Evolutionary conservation across 2,113 vertebrate species (phyloP).

Genomic region (Patagioenas fasciata): DNA sequence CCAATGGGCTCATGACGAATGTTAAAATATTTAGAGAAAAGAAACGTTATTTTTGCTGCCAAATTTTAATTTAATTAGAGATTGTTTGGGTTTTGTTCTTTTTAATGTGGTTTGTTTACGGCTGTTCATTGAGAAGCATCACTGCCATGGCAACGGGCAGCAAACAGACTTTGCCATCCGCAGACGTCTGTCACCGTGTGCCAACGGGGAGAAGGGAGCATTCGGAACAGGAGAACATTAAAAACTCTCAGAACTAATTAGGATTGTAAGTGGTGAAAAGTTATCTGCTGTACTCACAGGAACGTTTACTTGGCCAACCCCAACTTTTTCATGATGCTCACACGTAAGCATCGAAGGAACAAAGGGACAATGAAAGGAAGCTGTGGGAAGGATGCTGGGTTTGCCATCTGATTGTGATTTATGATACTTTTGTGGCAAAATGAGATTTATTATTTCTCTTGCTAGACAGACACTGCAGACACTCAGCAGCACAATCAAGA

Average conservation of each 20-base stretch:
- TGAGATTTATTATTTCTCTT: neutral
- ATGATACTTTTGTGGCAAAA: neutral
- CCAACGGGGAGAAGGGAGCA: neutral
- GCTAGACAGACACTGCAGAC: neutral
- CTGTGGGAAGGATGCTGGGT: neutral
- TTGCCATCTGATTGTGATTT: neutral
- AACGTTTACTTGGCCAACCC: neutral
- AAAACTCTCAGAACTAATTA: neutral
- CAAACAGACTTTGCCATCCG: conserved; percentile 38
- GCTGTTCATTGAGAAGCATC: conserved; percentile 72
- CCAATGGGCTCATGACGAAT: neutral
- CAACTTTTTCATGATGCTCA: neutral
- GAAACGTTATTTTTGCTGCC: conserved; percentile 52
- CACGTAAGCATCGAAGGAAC: neutral
- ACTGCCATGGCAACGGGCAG: conserved; percentile 71
- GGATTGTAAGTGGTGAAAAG: neutral
- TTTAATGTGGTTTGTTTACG: conserved; percentile 56
- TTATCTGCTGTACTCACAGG: neutral
- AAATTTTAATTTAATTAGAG: conserved; percentile 68
- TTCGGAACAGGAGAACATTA: accelerated
- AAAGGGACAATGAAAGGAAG: neutral
- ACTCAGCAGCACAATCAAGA: neutral
- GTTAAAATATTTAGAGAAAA: neutral
- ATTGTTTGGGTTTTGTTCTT: conserved; percentile 70
- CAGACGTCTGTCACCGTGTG: conserved; percentile 38